A percentile compares a stretch with the other conserved stretches of the same genome.
Evolutionary conservation across 2,888 invertebrate genomes (phyloP).

Genomic region (Scelioninae gen. 2): DNA sequence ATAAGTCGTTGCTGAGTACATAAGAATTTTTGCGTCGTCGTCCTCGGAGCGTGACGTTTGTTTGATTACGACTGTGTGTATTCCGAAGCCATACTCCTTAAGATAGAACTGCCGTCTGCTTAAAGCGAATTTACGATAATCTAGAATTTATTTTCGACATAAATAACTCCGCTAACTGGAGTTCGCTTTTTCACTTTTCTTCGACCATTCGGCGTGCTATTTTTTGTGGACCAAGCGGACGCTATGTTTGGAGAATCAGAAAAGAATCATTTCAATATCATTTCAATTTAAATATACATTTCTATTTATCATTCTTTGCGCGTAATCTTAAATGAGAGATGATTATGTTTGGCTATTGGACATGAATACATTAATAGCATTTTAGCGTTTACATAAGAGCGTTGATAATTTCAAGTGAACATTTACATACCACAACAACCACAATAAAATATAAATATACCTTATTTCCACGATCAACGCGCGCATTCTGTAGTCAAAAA

Average conservation of each 20-base stretch:
- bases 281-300: too few relatives aligned
- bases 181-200: constrained; percentile 28
- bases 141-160: constrained; percentile 45
- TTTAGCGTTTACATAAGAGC: too few relatives aligned
- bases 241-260: constrained; percentile 2
- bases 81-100: constrained; percentile 33
- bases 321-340: too few relatives aligned
- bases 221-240: constrained; percentile 7
- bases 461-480: too few relatives aligned
- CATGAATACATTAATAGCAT: too few relatives aligned
- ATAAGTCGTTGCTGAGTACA: constrained; percentile 17
- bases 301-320: too few relatives aligned
- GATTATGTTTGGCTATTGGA: too few relatives aligned
- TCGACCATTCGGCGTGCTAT: constrained; percentile 10
- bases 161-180: constrained; percentile 37
- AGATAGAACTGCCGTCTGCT: constrained; percentile 42
- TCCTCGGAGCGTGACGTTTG: constrained; percentile 39
- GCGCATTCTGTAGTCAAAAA: too few relatives aligned
- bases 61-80: constrained; percentile 32
- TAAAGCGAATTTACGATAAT: constrained; percentile 39
- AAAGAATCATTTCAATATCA: neutral
- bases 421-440: too few relatives aligned
- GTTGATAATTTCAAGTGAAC: too few relatives aligned
- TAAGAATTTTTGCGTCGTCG: constrained; percentile 33
- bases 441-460: too few relatives aligned